phyloP scores from a whole-genome alignment of 1,140 invertebrate genomes.

The Trachymyrmex cornetzi region DNA sequence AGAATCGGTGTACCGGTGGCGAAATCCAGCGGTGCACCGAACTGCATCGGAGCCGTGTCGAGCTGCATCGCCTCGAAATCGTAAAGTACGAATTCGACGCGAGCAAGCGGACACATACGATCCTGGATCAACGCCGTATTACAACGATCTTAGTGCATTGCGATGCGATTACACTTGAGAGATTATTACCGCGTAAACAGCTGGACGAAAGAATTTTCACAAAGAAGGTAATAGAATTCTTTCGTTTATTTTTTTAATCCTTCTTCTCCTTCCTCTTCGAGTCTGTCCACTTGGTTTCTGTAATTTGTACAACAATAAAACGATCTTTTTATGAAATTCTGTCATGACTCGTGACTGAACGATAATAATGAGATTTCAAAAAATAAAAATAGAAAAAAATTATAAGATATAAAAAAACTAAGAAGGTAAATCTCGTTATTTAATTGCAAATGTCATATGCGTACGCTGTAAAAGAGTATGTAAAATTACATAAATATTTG shows the following conservation, averaged over 20 bases:
- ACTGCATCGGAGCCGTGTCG: constrained; percentile 14
- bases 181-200: constrained; percentile 23
- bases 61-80: constrained; percentile 12
- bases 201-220: neutral
- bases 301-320: neutral
- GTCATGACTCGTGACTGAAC: neutral
- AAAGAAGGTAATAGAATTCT: neutral
- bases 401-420: neutral
- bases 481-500: too few relatives aligned
- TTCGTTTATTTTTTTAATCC: neutral
- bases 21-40: constrained; percentile 49
- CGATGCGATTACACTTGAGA: constrained; percentile 19
- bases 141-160: constrained; percentile 13
- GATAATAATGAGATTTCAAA: neutral
- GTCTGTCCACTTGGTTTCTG: neutral
- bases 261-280: neutral
- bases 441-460: neutral
- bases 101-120: neutral
- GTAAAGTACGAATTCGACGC: constrained; percentile 50
- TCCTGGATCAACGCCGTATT: constrained; percentile 1
- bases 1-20: constrained; percentile 40
- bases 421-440: neutral
- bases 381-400: neutral
- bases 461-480: too few relatives aligned
- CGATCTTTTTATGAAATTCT: neutral